Base-by-base conservation (phyloP, 2,797 vertebrate genomes). In the Podarcis siculus region DNA sequence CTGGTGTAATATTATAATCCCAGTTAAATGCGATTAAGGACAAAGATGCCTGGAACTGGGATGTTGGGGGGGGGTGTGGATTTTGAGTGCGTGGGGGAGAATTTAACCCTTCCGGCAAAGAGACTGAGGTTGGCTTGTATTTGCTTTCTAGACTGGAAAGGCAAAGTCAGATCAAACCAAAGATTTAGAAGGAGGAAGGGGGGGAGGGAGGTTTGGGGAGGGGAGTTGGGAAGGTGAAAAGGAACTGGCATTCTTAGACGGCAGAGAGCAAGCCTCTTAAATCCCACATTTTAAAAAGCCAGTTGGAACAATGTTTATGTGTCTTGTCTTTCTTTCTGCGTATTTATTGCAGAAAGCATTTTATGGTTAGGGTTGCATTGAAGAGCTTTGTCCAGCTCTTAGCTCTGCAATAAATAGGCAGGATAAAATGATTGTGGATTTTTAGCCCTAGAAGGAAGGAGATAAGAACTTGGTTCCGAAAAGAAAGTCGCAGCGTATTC, bases 291-390 rank as follows among this genome's bases (percentile, higher is more conserved):
- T 25, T 42, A 9, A 79, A 49, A 58, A 79, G n/a, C 9, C 49
- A 25, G 19, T 15, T 4, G 5, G 13, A 42, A 42, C 4, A 30
- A 9, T 3, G 2, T 19, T 0, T 42, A 12, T 12, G 5, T 2
- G 5, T 13, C 27, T 55, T 76, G 25, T 8, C 19, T 19, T 19
- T 19, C 7, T n/a, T 23, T 42, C 7, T 8, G 32, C 15, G 30
- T 21, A 32, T 66, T 42, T 45, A 30, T 76, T 77, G 2, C 2
- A 77, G 6, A 0, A 10, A 8, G 23, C 1, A 1, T 7, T 23
- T 45, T 77, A 3, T 45, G 21, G 10, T 8, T 37, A 15, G 49
- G 3, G 15, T 61, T 39, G 32, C 3, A 5, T 1, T 13, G 5
- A 8, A 8, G 3, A 27, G 39, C n/a, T 66, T 77, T 30, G 37